Base-by-base conservation (phyloP, 2,888 invertebrate species). In the Lochmaea capreae region DNA sequence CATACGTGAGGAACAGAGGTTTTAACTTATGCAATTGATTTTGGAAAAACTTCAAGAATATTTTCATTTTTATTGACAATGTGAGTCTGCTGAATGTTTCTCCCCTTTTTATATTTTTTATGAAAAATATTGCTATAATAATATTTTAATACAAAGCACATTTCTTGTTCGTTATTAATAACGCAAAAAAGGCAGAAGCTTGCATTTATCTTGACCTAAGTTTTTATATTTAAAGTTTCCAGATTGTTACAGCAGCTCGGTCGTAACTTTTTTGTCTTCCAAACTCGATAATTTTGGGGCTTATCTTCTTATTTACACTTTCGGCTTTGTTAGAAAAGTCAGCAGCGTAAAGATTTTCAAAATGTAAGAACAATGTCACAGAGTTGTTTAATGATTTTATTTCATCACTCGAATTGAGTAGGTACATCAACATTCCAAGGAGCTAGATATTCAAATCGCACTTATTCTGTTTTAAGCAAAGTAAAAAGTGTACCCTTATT, bases 251-350 rank as follows among this genome's bases (percentile, higher is more conserved):
- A 63, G 42, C 42, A 63, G 42, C 42, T 39, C 54, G 62, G 18
- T 63, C n/a, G 43, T 63, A 70, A 70, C 70, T 70, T 70, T 54
- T 70, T 70, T 70, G 63, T 70, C 63, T 18, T 63, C 14, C 49
- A 46, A 70, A 62, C 63, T 70, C 61, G 70, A 70, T 70, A 43
- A 70, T 70, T 70, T 70, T 57, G 26, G 42, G 70, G 54, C 70
- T 70, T 70, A 70, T 70, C 62, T 9, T 39, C 42, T 63, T 70
- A 59, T 61, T 59, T 69, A 69, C 69, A 69, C 54, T 70, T 63
- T 54, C 63, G 61, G 12, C 61, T 12, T 33, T 61, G 39, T 39
- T 18, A 39, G 2, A 16, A 54, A 16, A 54, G 49, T 11, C 65
- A 52, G 65, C 10, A 43, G 52, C 65, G 49, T 49, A 0, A 8